Percentiles rank a stretch among this genome's conserved stretches.
These are phyloP conservation scores for Capreolus pygargus DNA, from an alignment of 2,113 vertebrate species.

Conservation along the genomic window DNA sequence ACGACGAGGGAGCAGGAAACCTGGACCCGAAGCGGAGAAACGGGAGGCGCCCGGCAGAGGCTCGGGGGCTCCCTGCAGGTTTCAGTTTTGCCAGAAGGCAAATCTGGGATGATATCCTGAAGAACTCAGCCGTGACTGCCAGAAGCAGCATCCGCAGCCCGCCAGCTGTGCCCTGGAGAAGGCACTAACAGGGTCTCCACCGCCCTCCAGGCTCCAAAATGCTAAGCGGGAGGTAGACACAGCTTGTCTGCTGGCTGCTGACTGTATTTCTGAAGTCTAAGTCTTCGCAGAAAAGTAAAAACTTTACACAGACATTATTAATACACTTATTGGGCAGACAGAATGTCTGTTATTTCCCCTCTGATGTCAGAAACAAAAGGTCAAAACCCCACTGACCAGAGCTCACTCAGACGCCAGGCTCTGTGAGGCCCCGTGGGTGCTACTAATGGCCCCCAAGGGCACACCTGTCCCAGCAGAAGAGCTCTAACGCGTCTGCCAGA, in stretches of 20 bases:
- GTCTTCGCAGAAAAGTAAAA: not conserved
- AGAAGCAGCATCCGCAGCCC: not conserved
- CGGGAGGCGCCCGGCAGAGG: not conserved
- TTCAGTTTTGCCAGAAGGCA: not conserved
- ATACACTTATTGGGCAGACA: not conserved
- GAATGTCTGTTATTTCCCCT: not conserved
- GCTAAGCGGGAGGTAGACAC: fast-evolving
- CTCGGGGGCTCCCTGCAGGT: fast-evolving
- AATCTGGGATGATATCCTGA: fast-evolving
- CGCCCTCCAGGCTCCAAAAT: fast-evolving
- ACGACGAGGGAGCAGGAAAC: not conserved
- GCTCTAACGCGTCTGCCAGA: not conserved
- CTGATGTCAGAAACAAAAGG: not conserved
- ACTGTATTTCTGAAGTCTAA: fast-evolving
- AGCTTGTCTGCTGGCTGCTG: not conserved
- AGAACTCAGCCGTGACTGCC: not conserved
- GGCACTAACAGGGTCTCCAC: fast-evolving
- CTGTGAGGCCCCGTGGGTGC: too few species aligned
- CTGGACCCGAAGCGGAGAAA: fast-evolving
- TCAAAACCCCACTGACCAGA: not conserved
- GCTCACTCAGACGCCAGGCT: not conserved
- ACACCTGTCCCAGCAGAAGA: fast-evolving
- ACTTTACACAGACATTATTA: not conserved
- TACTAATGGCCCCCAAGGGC: not conserved
- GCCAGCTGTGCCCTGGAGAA: fast-evolving